Base-by-base conservation (phyloP, 2,113 vertebrate species). In the Sisor rabdophorus region DNA sequence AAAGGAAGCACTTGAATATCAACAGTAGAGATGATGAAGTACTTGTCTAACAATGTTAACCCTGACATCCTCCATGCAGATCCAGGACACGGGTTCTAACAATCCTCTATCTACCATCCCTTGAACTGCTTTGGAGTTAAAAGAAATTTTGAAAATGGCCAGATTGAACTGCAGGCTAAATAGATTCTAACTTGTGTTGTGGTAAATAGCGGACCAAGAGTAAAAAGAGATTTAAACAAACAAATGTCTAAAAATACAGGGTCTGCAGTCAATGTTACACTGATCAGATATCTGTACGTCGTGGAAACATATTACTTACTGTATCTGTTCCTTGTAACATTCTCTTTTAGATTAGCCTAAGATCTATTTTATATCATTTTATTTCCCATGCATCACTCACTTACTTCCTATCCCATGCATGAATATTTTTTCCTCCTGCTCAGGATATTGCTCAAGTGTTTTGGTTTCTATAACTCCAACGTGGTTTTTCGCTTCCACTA, bases 401-500 rank as follows among this genome's bases (percentile, higher is more conserved):
- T 71, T n/a, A 1, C 48, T 69, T 59, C 59, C 70, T 58, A 60
- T 71, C 55, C 53, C 22, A 60, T 59, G 47, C 69, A 32, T 22
- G 26, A 28, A 47, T 40, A 52, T 79, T 40, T 60, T 75, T 55
- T 71, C 50, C 26, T 72, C 70, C 76, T 61, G 32, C 59, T 79
- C 73, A 50, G 48, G 81, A 78, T 74, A 76, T 40, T 40, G 59
- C 77, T 73, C 56, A 76, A 82, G 77, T 76, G 75, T 68, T 73
- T 77, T 52, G 71, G 47, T 70, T 52, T 81, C 75, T 79, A 54
- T 13, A 71, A 52, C 77, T 85, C 82, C 85, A 84, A 87, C 87
- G 88, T 89, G 88, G 86, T 91, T 89, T 89, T 91, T 88, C 85
- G 50, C 88, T 92, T 89, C 82, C 84, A 87, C 87, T 85, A 86